Base-by-base conservation (phyloP, 2,888 invertebrate genomes). In the Drymonia ruficornis region DNA sequence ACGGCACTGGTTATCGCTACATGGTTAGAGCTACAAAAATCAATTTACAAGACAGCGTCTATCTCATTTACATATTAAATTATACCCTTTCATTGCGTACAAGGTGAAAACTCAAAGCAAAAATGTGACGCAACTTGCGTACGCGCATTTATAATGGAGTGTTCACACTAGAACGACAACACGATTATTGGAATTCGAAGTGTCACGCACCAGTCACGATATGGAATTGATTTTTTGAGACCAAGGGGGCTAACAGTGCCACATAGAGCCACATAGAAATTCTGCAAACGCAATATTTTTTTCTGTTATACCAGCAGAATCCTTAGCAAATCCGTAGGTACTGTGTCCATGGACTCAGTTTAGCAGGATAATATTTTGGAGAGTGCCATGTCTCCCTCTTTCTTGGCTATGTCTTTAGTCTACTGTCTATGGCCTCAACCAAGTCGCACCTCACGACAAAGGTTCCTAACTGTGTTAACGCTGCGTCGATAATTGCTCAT, bases 401-500 rank as follows among this genome's bases (percentile, higher is more conserved):
- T n/a, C n/a, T n/a, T n/a, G n/a, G n/a, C n/a, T n/a, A n/a, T n/a
- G n/a, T n/a, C n/a, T n/a, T n/a, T n/a, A n/a, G n/a, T n/a, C n/a
- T n/a, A n/a, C n/a, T n/a, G n/a, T n/a, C n/a, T n/a, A n/a, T n/a
- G n/a, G n/a, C n/a, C n/a, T n/a, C n/a, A n/a, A n/a, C n/a, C 31
- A 11, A 31, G 12, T 11, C 11, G 11, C 1, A 1, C 3, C 31
- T 9, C 2, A 12, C 19, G 34, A 13, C 36, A 34, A 13, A 29
- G 46, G n/a, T 15, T 50, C 45, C 49, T 52, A 55, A 59, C 55
- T 48, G 55, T 48, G 52, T 59, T 59, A 52, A 50, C 55, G 47
- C 29, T 15, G 4, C n/a, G 15, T 3, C 46, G 46, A 46, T 46
- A 46, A 46, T 46, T 46, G 29, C 46, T n/a, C 40, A 40, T 44